These are phyloP conservation scores for Agriopis aurantiaria DNA, from an alignment of 2,888 invertebrate species.

Conservation along the genomic window DNA sequence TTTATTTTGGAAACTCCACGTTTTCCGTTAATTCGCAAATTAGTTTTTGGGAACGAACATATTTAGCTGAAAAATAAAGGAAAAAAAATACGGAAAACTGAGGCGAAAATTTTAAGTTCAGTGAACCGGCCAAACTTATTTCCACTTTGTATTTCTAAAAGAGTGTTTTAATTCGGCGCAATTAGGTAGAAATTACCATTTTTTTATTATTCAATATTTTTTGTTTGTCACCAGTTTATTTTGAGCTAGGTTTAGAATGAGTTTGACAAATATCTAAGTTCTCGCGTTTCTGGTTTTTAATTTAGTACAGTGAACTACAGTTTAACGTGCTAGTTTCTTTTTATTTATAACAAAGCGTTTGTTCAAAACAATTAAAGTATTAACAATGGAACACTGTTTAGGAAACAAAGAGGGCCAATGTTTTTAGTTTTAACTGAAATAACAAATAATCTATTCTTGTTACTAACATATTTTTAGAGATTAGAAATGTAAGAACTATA, in stretches of 20 bases:
- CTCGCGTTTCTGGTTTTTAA: slow-evolving; percentile 13
- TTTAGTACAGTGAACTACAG: slow-evolving; percentile 37
- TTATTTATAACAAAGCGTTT: slow-evolving; percentile 32
- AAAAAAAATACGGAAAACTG: too few relatives aligned
- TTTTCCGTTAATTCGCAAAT: too few relatives aligned
- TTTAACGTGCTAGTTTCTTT: slow-evolving; percentile 20
- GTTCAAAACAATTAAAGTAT: slow-evolving; percentile 35
- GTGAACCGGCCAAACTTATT: not conserved
- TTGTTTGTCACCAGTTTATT: slow-evolving; percentile 1
- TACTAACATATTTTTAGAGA: too few relatives aligned
- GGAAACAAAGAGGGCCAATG: slow-evolving; percentile 16
- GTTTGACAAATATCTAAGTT: not conserved
- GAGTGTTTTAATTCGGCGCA: not conserved
- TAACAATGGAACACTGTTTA: slow-evolving; percentile 36
- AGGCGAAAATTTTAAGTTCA: too few relatives aligned
- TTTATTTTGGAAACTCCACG: too few relatives aligned
- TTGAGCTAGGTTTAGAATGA: slow-evolving; percentile 6
- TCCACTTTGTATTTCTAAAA: not conserved
- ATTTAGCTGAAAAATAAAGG: too few relatives aligned
- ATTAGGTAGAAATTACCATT: slow-evolving; percentile 5
- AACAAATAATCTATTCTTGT: not conserved
- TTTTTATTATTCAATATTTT: not conserved
- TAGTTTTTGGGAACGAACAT: too few relatives aligned
- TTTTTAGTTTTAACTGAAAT: slow-evolving; percentile 1
- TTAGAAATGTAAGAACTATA: too few relatives aligned